These are phyloP conservation scores for Eilema sororculum DNA, from an alignment of 2,888 invertebrate species.

Conservation along the genomic window DNA sequence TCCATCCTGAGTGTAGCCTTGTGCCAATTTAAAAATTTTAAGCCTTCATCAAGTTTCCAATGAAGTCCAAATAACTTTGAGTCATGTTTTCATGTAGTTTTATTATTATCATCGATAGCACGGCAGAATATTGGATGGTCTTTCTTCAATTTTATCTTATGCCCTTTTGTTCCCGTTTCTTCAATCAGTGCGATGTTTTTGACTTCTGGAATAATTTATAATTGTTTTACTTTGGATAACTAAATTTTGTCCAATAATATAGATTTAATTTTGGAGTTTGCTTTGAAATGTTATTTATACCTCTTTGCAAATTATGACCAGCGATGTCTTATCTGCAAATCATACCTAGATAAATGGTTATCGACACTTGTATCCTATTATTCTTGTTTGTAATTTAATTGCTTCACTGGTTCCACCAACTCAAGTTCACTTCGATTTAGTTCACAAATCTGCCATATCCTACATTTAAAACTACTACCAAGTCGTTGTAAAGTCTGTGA, in stretches of 20 bases:
- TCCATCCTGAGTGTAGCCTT: neutral
- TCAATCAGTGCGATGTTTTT: too few relatives aligned
- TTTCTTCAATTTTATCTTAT: too few relatives aligned
- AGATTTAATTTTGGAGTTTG: neutral
- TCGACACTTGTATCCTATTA: neutral
- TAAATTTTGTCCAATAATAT: neutral
- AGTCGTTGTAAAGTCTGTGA: neutral
- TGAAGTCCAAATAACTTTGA: neutral
- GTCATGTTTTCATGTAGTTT: neutral
- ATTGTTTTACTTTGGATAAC: neutral
- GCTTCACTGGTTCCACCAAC: neutral
- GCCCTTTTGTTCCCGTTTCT: too few relatives aligned
- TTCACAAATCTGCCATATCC: neutral
- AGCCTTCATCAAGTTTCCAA: neutral
- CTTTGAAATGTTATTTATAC: neutral
- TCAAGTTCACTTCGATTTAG: neutral
- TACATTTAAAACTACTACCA: neutral
- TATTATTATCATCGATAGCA: neutral
- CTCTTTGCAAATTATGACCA: neutral
- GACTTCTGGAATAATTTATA: neutral
- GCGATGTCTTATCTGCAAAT: neutral
- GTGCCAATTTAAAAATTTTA: neutral
- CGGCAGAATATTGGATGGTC: neutral
- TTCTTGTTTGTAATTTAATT: neutral
- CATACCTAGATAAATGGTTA: neutral